Evolutionary conservation across 2,888 invertebrate genomes (phyloP).

Genomic region (Cheilosia vulpina): DNA sequence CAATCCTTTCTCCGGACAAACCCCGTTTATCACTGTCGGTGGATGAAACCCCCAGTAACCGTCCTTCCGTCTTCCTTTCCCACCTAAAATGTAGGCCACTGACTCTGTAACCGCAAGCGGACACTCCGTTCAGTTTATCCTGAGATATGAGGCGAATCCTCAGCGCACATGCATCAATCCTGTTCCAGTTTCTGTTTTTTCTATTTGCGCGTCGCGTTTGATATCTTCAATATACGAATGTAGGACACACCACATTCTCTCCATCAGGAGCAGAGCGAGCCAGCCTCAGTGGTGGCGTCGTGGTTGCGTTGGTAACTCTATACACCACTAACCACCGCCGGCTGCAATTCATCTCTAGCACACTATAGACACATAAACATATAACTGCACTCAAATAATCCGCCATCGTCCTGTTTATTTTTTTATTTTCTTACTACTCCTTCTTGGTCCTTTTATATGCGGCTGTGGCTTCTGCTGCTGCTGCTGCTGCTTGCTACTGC

Average conservation of each 20-base stretch:
- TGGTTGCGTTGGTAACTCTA: constrained; percentile 60
- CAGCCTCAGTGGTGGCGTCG: constrained; percentile 46
- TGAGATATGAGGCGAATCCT: constrained; percentile 56
- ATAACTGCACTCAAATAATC: constrained; percentile 62
- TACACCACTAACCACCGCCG: constrained; percentile 48
- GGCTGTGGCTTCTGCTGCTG: neutral
- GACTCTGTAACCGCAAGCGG: constrained; percentile 68
- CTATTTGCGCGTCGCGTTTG: constrained; percentile 69
- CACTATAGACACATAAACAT: constrained; percentile 28
- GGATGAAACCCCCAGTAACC: constrained; percentile 50
- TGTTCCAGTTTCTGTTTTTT: constrained; percentile 65
- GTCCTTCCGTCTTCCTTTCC: constrained; percentile 37
- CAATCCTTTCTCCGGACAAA: constrained; percentile 42
- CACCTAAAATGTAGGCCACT: constrained; percentile 68
- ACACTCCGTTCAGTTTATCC: constrained; percentile 63
- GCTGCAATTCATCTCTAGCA: constrained; percentile 66
- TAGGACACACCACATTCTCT: constrained; percentile 51
- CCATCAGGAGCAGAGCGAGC: constrained; percentile 42
- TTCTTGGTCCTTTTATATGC: constrained; percentile 44
- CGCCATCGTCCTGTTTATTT: constrained; percentile 66
- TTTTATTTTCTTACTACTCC: neutral
- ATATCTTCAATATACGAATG: constrained; percentile 52
- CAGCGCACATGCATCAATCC: constrained; percentile 64
- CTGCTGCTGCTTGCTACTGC: constrained; percentile 2
- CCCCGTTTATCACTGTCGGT: constrained; percentile 29